A percentile compares a stretch with the other conserved stretches of the same genome.
Evolutionary conservation across 2,888 invertebrate genomes (phyloP).

Genomic region (Ypsolopha scabrella): DNA sequence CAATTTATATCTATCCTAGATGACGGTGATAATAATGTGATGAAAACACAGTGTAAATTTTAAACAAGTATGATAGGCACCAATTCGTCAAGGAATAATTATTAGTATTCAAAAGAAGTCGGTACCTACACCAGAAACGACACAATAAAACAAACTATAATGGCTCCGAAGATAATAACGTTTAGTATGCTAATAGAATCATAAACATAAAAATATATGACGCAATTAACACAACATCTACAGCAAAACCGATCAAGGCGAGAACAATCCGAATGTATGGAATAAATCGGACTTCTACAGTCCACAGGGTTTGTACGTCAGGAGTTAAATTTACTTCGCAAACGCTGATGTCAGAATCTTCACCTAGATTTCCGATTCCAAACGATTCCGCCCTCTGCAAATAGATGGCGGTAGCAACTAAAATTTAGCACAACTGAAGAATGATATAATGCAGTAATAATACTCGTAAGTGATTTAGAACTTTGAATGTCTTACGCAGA

Average conservation of each 20-base stretch:
- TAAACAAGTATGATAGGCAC: no score
- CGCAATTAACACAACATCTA: constrained; percentile 1
- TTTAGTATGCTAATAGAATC: constrained; percentile 21
- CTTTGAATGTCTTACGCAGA: background rate
- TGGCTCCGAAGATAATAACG: constrained; percentile 15
- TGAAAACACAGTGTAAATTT: no score
- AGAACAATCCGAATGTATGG: constrained; percentile 41
- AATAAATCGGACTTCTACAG: constrained; percentile 24
- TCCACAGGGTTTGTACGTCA: constrained; percentile 42
- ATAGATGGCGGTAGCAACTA: constrained; percentile 36
- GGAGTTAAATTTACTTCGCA: constrained; percentile 61
- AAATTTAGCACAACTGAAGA: background rate
- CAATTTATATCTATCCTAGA: no score
- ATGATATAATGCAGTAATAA: background rate
- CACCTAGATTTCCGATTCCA: constrained; percentile 54
- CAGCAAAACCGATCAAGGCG: constrained; percentile 13
- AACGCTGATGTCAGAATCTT: constrained; percentile 64
- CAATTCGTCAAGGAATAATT: no score
- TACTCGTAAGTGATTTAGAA: background rate
- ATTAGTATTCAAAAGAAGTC: no score
- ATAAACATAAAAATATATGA: constrained; percentile 1
- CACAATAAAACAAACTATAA: background rate
- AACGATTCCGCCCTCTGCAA: constrained; percentile 39
- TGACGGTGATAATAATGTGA: no score
- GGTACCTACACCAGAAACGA: background rate